Percentiles rank a stretch among this genome's conserved stretches.
phyloP scores from a whole-genome alignment of 2,888 invertebrate species.

The Capitulum mitella region DNA sequence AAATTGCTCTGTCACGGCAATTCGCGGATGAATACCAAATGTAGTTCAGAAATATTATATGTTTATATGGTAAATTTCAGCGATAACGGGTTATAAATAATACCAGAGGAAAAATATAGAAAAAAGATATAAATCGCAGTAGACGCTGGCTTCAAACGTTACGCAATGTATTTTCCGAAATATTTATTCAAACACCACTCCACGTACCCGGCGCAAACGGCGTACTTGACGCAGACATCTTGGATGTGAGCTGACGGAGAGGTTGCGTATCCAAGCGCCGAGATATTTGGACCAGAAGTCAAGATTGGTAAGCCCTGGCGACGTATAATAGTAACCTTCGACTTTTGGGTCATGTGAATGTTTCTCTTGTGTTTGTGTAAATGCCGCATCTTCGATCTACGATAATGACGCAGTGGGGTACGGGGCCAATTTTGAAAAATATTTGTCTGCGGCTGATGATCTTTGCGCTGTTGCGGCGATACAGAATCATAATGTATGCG shows the following conservation, averaged over 20 bases:
- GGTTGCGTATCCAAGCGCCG: too few species aligned
- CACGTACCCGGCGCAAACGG: background rate
- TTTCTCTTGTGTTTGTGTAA: too few species aligned
- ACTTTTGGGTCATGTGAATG: too few species aligned
- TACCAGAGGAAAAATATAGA: too few species aligned
- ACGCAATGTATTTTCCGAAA: background rate
- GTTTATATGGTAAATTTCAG: too few species aligned
- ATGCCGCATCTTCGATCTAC: background rate
- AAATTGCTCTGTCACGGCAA: background rate
- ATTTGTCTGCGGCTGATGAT: background rate
- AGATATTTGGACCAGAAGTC: too few species aligned
- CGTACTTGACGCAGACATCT: constrained; percentile 10
- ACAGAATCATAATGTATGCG: too few species aligned
- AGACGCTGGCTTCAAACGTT: too few species aligned
- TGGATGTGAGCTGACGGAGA: background rate
- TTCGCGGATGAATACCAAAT: background rate
- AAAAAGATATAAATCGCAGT: too few species aligned
- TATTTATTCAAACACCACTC: background rate
- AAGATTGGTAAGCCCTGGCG: too few species aligned
- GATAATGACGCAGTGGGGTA: background rate
- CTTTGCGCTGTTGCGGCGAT: constrained; percentile 16
- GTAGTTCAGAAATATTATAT: background rate
- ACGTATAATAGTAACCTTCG: too few species aligned
- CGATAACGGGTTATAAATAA: too few species aligned
- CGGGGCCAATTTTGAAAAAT: background rate